phyloP scores from a whole-genome alignment of 2,888 invertebrate genomes.

The Creontiades dilutus region DNA sequence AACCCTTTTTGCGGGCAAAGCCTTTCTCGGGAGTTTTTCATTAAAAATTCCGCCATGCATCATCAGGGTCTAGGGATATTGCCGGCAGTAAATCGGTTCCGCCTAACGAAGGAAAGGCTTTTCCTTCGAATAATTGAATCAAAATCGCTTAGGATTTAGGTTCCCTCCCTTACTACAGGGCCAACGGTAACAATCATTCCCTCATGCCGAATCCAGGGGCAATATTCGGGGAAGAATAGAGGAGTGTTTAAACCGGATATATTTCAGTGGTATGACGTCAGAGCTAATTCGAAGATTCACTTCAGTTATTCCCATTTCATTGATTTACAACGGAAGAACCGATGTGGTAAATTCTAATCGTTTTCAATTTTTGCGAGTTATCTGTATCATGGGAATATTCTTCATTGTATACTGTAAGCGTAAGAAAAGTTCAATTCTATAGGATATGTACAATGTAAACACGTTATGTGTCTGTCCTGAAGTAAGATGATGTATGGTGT shows the following conservation, averaged over 20 bases:
- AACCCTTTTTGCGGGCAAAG: conserved; percentile 24
- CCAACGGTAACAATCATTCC: conserved; percentile 15
- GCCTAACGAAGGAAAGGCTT: conserved; percentile 44
- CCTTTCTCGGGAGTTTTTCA: conserved; percentile 35
- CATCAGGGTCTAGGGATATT: conserved; percentile 48
- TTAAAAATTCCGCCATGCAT: conserved; percentile 58
- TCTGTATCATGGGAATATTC: background rate
- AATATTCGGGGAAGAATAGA: conserved; percentile 11
- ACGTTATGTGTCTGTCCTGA: no score
- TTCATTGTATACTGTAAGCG: background rate
- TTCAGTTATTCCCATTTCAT: conserved; percentile 7
- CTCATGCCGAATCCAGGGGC: conserved; percentile 9
- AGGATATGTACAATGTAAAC: background rate
- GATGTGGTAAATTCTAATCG: background rate
- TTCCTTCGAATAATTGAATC: conserved; percentile 55
- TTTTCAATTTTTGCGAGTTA: background rate
- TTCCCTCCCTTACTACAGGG: background rate
- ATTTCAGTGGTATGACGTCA: conserved; percentile 1
- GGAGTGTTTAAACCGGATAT: conserved; percentile 9
- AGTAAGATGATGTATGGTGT: no score
- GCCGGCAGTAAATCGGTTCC: conserved; percentile 60
- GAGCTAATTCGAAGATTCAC: conserved; percentile 7
- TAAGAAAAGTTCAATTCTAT: background rate
- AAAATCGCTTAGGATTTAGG: conserved; percentile 44
- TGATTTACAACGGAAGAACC: background rate